These are phyloP conservation scores for Sinohyriopsis cumingii DNA, from an alignment of 2,888 invertebrate species.

Conservation along the genomic window DNA sequence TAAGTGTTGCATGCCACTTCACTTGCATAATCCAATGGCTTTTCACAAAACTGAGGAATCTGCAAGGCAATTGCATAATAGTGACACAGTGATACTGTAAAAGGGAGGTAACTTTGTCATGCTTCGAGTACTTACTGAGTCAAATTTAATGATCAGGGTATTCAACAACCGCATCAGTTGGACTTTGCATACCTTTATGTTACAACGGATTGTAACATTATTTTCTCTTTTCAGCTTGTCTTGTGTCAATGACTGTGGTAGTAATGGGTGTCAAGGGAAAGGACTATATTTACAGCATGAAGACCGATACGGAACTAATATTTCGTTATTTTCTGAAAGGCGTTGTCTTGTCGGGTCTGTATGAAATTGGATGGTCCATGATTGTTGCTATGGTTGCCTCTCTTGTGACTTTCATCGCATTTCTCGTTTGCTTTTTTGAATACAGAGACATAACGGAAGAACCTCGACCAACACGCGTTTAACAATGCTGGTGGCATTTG, in stretches of 20 bases:
- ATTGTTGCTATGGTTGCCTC: slow-evolving; percentile 34
- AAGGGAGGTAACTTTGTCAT: no score
- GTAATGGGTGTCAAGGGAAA: slow-evolving; percentile 38
- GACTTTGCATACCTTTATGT: no score
- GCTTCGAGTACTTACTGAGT: no score
- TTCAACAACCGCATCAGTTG: no score
- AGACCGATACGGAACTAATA: slow-evolving; percentile 25
- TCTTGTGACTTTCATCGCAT: slow-evolving; percentile 33
- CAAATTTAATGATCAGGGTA: no score
- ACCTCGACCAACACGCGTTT: slow-evolving; percentile 22
- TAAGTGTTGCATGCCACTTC: no score
- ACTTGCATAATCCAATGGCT: no score
- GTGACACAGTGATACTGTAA: no score
- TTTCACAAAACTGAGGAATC: no score
- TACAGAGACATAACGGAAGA: slow-evolving; percentile 37
- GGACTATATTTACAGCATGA: slow-evolving; percentile 29
- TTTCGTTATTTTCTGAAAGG: slow-evolving; percentile 25
- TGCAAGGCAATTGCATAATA: no score
- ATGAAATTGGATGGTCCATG: slow-evolving; percentile 38
- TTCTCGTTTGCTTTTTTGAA: slow-evolving; percentile 35
- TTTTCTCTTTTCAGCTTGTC: slow-evolving; percentile 28
- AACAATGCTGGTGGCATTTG: no score
- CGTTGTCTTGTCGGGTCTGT: slow-evolving; percentile 29
- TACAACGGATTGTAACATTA: no score
- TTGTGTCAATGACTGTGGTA: slow-evolving; percentile 38